These are phyloP conservation scores for Synergus umbraculus DNA, from an alignment of 2,888 invertebrate species.

Conservation along the genomic window DNA sequence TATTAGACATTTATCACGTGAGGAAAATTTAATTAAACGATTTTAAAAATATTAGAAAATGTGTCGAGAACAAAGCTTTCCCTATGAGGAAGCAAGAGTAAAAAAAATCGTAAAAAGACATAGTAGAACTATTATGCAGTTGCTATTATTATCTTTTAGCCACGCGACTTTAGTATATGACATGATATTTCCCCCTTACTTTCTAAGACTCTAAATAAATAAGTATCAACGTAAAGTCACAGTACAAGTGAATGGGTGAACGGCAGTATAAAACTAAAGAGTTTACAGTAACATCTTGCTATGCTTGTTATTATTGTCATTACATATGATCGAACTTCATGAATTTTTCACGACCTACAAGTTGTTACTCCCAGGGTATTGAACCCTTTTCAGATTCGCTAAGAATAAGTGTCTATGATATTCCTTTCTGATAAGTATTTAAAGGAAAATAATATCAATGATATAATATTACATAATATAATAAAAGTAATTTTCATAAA, in stretches of 20 bases:
- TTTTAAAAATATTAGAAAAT: too few species aligned
- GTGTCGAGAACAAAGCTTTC: too few species aligned
- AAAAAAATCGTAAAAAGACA: neutral
- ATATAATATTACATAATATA: neutral
- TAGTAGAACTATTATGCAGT: neutral
- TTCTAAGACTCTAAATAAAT: slow-evolving; percentile 23
- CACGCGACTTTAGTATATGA: slow-evolving; percentile 4
- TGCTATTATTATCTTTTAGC: slow-evolving; percentile 4
- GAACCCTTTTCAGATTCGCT: neutral
- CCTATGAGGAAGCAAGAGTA: too few species aligned
- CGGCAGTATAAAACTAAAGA: slow-evolving; percentile 18
- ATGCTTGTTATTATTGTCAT: slow-evolving; percentile 21
- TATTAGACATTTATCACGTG: too few species aligned
- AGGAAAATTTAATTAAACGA: too few species aligned
- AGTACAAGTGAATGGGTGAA: slow-evolving; percentile 35
- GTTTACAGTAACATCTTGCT: slow-evolving; percentile 16
- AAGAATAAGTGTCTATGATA: neutral
- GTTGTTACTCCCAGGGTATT: slow-evolving; percentile 21
- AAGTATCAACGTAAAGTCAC: slow-evolving; percentile 22
- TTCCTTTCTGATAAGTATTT: neutral
- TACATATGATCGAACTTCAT: neutral
- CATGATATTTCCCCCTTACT: neutral
- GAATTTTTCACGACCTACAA: slow-evolving; percentile 25
- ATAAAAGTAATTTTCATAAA: too few species aligned
- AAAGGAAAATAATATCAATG: neutral